Base-by-base conservation (phyloP, 2,797 vertebrate genomes). In the Parambassis ranga region DNA sequence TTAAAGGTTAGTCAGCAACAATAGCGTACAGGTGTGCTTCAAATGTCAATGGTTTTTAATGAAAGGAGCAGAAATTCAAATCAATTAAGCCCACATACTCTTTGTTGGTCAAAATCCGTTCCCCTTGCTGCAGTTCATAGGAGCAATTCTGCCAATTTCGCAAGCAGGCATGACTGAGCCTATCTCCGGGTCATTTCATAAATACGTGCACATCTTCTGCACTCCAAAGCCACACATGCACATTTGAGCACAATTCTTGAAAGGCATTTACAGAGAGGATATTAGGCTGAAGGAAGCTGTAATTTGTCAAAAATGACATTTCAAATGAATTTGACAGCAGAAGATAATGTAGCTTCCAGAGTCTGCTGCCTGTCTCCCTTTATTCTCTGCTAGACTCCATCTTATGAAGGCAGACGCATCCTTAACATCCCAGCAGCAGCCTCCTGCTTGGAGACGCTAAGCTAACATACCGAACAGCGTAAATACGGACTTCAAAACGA, bases 21-120 rank as follows among this genome's bases (percentile, higher is more conserved):
- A 62, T 19, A 16, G 68, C n/a, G 13, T 32, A 77, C 62, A 73
- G 47, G 68, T 79, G 61, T 60, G 61, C 62, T 73, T 69, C 23
- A 88, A 90, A 91, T 90, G 86, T 89, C 86, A 91, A 57, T 46
- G 77, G 51, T 37, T 81, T 59, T 55, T 81, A 84, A 87, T 84
- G 66, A 89, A 84, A 70, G 52, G 50, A 41, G 50, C 5, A 56
- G 51, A 57, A 76, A 75, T 83, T 87, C 32, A 77, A 79, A 83
- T 86, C 15, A 58, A 43, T 83, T 84, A 71, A 41, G 61, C 48
- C 55, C 9, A 51, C 19, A 62, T 41, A 64, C 66, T 59, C 51
- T 61, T 53, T 48, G 47, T 59, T 62, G 58, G 61, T 13, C 60
- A 14, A 9, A 59, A 73, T 70, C 41, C 41, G 49, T 36, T 72